phyloP scores from a whole-genome alignment of 2,113 vertebrate species.

The Pachypanchax playfairii region DNA sequence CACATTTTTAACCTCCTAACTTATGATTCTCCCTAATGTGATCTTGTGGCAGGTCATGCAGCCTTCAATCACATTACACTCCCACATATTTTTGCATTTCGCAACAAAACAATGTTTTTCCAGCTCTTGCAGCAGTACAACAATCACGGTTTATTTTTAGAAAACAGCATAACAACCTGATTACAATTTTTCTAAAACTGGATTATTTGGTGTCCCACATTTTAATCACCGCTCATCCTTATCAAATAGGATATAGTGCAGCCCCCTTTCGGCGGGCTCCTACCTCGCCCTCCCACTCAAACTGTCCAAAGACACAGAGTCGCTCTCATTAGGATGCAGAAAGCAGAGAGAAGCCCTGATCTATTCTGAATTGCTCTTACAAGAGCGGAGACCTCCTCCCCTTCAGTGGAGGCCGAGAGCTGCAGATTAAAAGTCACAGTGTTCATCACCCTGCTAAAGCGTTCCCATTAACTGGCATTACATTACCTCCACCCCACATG shows the following conservation, averaged over 20 bases:
- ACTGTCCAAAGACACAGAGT: constrained; percentile 43
- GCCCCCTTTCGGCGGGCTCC: constrained; percentile 44
- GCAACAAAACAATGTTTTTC: constrained; percentile 1
- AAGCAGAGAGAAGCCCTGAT: constrained; percentile 57
- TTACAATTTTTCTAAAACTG: constrained; percentile 51
- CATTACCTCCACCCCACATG: constrained; percentile 49
- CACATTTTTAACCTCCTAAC: constrained; percentile 43
- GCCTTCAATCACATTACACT: constrained; percentile 11
- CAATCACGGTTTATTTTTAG: constrained; percentile 50
- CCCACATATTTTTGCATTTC: constrained; percentile 2
- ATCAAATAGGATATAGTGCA: constrained; percentile 58
- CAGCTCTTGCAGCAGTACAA: constrained; percentile 24
- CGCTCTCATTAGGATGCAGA: constrained; percentile 62
- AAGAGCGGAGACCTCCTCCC: constrained; percentile 51
- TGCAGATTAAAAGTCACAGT: constrained; percentile 69
- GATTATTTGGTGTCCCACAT: constrained; percentile 51
- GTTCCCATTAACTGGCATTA: constrained; percentile 65
- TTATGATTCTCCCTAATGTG: constrained; percentile 46
- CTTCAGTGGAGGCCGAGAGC: constrained; percentile 47
- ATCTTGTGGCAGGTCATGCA: constrained; percentile 26
- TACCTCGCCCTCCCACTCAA: constrained; percentile 53
- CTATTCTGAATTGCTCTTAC: constrained; percentile 61
- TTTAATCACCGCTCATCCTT: constrained; percentile 60
- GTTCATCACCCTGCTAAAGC: constrained; percentile 63
- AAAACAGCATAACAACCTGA: constrained; percentile 47